These are phyloP conservation scores for Tenodera sinensis DNA, from an alignment of 2,888 invertebrate species.

Conservation along the genomic window DNA sequence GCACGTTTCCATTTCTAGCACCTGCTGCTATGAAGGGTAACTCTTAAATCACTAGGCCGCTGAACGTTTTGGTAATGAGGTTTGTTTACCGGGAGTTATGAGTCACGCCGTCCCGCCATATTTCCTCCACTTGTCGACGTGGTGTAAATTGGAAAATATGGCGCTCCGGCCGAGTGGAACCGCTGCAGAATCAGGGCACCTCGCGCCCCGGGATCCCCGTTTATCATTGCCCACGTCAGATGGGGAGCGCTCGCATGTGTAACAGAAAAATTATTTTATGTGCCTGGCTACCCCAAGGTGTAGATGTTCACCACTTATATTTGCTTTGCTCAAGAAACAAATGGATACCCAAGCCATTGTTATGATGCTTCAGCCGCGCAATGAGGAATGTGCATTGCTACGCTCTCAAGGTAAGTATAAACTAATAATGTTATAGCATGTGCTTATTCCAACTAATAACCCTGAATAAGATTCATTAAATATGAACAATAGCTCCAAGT, in stretches of 20 bases:
- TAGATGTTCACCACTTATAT: background rate
- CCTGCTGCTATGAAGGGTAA: background rate
- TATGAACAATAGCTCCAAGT: no score
- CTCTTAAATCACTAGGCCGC: background rate
- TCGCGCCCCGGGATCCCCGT: background rate
- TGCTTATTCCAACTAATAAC: no score
- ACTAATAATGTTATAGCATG: background rate
- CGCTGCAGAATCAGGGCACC: background rate
- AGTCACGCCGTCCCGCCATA: conserved; percentile 11
- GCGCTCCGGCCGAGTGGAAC: background rate
- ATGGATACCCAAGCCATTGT: background rate
- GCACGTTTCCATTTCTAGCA: background rate
- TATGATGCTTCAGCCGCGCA: background rate
- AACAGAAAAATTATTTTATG: background rate
- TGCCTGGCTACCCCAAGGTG: background rate
- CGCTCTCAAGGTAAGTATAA: background rate
- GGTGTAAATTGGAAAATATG: conserved; percentile 25
- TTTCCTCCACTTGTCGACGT: conserved; percentile 9
- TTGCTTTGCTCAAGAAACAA: background rate
- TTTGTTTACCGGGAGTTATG: conserved; percentile 24
- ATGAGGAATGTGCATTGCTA: background rate
- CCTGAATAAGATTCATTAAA: no score
- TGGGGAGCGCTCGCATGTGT: background rate
- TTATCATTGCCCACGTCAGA: background rate
- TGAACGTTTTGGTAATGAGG: conserved; percentile 17